These are phyloP conservation scores for Orchesellides sinensis DNA, from an alignment of 2,888 invertebrate species.

Conservation along the genomic window DNA sequence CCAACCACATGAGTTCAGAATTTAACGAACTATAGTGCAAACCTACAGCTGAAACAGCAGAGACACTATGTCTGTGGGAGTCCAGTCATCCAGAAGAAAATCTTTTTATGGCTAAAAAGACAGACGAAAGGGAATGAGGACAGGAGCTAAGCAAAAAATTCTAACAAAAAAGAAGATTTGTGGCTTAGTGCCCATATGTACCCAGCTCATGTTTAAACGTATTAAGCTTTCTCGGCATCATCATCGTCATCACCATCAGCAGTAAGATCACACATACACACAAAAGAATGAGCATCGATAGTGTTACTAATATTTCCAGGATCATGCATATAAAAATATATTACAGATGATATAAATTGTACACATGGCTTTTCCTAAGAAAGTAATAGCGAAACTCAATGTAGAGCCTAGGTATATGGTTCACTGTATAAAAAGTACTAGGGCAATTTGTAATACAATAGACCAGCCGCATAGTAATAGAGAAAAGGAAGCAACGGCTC, in stretches of 20 bases:
- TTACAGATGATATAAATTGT: conserved; percentile 18
- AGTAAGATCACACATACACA: conserved; percentile 47
- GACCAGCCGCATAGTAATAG: conserved; percentile 20
- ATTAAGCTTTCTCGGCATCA: conserved; percentile 46
- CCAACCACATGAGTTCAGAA: conserved; percentile 39
- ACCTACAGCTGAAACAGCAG: conserved; percentile 49
- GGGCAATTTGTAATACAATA: conserved; percentile 61
- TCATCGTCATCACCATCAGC: conserved; percentile 38
- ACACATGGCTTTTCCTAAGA: conserved; percentile 7
- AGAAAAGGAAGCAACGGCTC: conserved; percentile 36
- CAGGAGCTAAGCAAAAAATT: conserved; percentile 3
- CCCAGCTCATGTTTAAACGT: conserved; percentile 35
- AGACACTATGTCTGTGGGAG: conserved; percentile 59
- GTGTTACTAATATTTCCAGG: not conserved
- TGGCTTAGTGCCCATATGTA: conserved; percentile 64
- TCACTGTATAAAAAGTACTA: conserved; percentile 30
- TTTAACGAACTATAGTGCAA: conserved; percentile 42
- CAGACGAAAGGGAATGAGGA: conserved; percentile 41
- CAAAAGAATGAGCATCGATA: conserved; percentile 37
- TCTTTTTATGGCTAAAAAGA: conserved; percentile 60
- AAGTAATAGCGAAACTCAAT: not conserved
- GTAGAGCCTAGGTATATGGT: too few relatives aligned
- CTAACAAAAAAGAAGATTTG: conserved; percentile 49
- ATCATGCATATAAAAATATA: conserved; percentile 1
- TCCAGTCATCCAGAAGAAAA: conserved; percentile 63